Conservation (phyloP, 2,113 vertebrate species). For the Platysternon megacephalum region DNA sequence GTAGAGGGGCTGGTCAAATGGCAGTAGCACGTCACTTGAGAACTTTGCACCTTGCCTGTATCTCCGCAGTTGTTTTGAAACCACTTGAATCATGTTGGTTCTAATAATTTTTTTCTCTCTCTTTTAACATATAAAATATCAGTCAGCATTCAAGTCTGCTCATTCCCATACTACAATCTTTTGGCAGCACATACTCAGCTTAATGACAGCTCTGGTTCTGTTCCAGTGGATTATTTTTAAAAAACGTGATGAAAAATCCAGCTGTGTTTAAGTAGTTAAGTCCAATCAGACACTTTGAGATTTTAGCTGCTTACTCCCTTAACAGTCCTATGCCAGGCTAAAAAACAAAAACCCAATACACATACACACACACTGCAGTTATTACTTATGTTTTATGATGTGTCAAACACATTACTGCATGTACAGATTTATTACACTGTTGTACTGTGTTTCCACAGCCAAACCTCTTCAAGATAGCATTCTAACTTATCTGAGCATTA, state of each 20-base stretch:
- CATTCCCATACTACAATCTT: slow-evolving; percentile 19
- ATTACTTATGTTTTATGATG: background rate
- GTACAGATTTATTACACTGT: background rate
- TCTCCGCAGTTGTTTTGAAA: background rate
- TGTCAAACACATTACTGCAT: background rate
- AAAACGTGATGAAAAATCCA: slow-evolving; percentile 39
- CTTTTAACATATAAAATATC: background rate
- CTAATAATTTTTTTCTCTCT: background rate
- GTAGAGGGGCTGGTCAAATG: background rate
- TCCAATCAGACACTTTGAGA: background rate
- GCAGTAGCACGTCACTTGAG: background rate
- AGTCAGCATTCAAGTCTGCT: background rate
- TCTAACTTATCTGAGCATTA: background rate
- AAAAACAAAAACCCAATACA: background rate
- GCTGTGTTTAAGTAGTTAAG: slow-evolving; percentile 28
- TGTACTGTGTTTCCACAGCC: background rate
- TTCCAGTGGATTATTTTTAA: slow-evolving; percentile 34
- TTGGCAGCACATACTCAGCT: background rate
- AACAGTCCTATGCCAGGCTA: background rate
- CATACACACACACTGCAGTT: background rate
- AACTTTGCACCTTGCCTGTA: background rate
- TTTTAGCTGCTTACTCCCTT: slow-evolving; percentile 27
- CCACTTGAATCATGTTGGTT: background rate
- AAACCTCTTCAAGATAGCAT: background rate
- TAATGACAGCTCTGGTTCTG: slow-evolving; percentile 42